phyloP scores from a whole-genome alignment of 1,140 invertebrate genomes.

The Drosophila rufa region DNA sequence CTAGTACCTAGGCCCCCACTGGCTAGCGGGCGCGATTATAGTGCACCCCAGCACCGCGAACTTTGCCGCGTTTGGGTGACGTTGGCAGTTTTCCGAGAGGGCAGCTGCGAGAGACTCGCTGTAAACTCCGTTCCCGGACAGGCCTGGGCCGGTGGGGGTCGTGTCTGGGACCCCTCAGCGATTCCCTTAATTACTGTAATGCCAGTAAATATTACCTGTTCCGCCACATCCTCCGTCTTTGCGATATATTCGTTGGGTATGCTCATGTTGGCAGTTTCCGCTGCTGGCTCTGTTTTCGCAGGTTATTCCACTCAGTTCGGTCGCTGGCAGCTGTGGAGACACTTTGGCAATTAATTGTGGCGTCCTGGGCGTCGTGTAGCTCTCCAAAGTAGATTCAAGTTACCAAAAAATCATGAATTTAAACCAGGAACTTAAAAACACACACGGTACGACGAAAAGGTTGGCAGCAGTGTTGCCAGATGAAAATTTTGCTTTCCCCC shows the following conservation, averaged over 20 bases:
- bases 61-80: slow-evolving; percentile 84
- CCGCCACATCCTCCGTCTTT: slow-evolving; percentile 96
- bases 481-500: too few species aligned
- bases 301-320: slow-evolving; percentile 14
- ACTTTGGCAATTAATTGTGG: slow-evolving; percentile 25
- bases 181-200: background rate
- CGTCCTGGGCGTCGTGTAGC: slow-evolving; percentile 4
- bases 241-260: slow-evolving; percentile 95
- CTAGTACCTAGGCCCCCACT: background rate
- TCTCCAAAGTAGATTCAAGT: slow-evolving; percentile 57
- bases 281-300: slow-evolving; percentile 15
- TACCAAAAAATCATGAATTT: slow-evolving; percentile 76
- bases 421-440: slow-evolving; percentile 79
- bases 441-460: slow-evolving; percentile 65
- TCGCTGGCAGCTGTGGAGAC: slow-evolving; percentile 25
- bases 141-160: too few species aligned
- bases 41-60: slow-evolving; percentile 52
- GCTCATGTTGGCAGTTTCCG: slow-evolving; percentile 87
- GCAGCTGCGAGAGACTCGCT: slow-evolving; percentile 26
- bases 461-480: slow-evolving; percentile 1
- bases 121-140: background rate
- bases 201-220: slow-evolving; percentile 90
- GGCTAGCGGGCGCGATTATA: slow-evolving; percentile 11
- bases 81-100: slow-evolving; percentile 73
- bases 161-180: background rate